These are phyloP conservation scores for Sitodiplosis mosellana DNA, from an alignment of 1,140 invertebrate species.

Conservation along the genomic window DNA sequence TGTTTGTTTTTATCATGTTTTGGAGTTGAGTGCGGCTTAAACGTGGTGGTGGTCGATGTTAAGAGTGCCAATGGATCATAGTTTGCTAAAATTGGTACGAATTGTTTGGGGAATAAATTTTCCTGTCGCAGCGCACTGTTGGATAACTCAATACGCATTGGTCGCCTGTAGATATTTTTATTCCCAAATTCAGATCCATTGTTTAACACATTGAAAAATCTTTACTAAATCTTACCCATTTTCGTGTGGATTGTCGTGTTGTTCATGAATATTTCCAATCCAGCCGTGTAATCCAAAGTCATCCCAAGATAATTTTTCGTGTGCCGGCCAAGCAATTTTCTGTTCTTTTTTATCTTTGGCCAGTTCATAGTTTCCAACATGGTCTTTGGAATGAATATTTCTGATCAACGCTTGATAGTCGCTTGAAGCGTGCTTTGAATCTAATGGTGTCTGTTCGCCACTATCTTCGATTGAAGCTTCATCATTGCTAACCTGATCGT, in stretches of 20 bases:
- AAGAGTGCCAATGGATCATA: not conserved
- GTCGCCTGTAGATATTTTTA: too few relatives aligned
- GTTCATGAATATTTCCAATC: slow-evolving; percentile 10
- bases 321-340: not conserved
- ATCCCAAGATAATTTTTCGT: slow-evolving; percentile 9
- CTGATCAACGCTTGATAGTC: not conserved
- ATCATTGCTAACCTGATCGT: not conserved
- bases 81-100: not conserved
- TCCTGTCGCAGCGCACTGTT: not conserved
- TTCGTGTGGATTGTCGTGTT: slow-evolving; percentile 7
- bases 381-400: not conserved
- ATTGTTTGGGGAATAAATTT: not conserved
- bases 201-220: too few relatives aligned
- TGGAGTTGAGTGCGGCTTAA: not conserved
- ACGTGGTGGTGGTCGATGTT: not conserved
- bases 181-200: too few relatives aligned
- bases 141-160: not conserved
- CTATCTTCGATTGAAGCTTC: too few relatives aligned
- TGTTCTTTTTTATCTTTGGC: not conserved
- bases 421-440: too few relatives aligned
- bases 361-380: not conserved
- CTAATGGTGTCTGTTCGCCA: too few relatives aligned
- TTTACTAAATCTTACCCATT: not conserved
- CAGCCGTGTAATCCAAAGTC: slow-evolving; percentile 16
- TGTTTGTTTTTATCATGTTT: not conserved